Conservation (phyloP, 2,888 invertebrate species). For the Anarsia innoxiella region DNA sequence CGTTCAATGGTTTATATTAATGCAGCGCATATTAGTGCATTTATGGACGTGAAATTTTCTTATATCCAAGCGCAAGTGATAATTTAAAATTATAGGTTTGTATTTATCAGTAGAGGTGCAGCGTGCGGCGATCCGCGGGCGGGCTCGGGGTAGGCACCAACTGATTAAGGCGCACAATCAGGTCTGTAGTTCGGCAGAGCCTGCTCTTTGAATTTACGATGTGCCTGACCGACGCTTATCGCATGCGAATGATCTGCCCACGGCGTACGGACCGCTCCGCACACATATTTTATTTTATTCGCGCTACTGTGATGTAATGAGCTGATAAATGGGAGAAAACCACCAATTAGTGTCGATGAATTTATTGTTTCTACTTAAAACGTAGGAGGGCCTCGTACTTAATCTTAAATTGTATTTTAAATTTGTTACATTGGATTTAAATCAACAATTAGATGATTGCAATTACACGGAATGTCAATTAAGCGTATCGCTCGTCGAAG, state of each 20-base stretch:
- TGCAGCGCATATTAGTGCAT: background rate
- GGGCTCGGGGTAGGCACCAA: constrained; percentile 34
- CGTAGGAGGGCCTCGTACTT: constrained; percentile 70
- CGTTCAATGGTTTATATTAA: background rate
- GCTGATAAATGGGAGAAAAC: constrained; percentile 76
- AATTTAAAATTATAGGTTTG: constrained; percentile 10
- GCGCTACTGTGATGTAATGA: constrained; percentile 76
- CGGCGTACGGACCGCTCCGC: constrained; percentile 69
- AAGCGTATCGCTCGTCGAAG: constrained; percentile 27
- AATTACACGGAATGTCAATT: constrained; percentile 45
- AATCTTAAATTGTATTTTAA: constrained; percentile 67
- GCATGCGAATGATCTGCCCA: constrained; percentile 74
- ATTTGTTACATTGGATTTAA: constrained; percentile 48
- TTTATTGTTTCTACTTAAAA: constrained; percentile 76
- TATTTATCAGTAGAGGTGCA: constrained; percentile 1
- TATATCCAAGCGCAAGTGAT: constrained; percentile 1
- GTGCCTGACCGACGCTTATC: constrained; percentile 74
- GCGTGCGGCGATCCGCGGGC: constrained; percentile 18
- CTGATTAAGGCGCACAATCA: constrained; percentile 44
- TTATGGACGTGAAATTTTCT: background rate
- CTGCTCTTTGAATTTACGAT: constrained; percentile 74
- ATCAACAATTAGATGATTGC: constrained; percentile 51
- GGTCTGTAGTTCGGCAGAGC: constrained; percentile 69
- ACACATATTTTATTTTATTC: constrained; percentile 76
- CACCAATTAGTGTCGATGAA: constrained; percentile 76